Evolutionary conservation across 2,888 invertebrate genomes (phyloP).

Genomic region (Agrypnus murinus): DNA sequence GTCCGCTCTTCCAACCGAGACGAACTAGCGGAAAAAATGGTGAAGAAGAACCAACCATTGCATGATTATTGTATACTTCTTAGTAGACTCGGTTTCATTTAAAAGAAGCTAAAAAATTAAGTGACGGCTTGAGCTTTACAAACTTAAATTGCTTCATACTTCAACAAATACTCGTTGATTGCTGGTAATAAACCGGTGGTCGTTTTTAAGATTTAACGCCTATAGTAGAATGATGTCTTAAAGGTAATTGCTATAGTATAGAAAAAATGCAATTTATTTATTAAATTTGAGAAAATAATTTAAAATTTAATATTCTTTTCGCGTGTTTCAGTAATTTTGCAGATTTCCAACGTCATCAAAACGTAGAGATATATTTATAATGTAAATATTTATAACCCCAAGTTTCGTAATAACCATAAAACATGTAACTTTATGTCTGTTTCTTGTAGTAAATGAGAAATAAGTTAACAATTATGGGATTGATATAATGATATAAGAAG

Average conservation of each 20-base stretch:
- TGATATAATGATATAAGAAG: constrained; percentile 25
- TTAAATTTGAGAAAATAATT: constrained; percentile 1
- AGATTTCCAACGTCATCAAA: too few relatives aligned
- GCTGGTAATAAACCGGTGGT: constrained; percentile 22
- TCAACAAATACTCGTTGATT: constrained; percentile 20
- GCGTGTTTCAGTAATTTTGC: background rate
- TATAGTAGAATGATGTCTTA: background rate
- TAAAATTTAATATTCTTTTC: constrained; percentile 1
- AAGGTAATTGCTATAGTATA: background rate
- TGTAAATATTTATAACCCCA: too few relatives aligned
- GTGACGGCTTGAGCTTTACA: constrained; percentile 24
- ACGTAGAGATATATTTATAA: too few relatives aligned
- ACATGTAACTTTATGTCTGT: background rate
- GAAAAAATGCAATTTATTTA: constrained; percentile 9
- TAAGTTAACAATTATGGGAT: constrained; percentile 30
- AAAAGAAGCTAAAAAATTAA: constrained; percentile 37
- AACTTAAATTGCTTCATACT: constrained; percentile 32
- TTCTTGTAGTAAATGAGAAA: constrained; percentile 18
- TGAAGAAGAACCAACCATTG: constrained; percentile 38
- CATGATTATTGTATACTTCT: constrained; percentile 19
- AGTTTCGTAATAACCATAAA: too few relatives aligned
- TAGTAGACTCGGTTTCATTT: constrained; percentile 22
- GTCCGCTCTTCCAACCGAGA: constrained; percentile 39
- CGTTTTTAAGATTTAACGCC: constrained; percentile 21
- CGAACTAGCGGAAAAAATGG: constrained; percentile 45